Conservation (phyloP, 2,113 vertebrate genomes). For the Labeo catla region DNA sequence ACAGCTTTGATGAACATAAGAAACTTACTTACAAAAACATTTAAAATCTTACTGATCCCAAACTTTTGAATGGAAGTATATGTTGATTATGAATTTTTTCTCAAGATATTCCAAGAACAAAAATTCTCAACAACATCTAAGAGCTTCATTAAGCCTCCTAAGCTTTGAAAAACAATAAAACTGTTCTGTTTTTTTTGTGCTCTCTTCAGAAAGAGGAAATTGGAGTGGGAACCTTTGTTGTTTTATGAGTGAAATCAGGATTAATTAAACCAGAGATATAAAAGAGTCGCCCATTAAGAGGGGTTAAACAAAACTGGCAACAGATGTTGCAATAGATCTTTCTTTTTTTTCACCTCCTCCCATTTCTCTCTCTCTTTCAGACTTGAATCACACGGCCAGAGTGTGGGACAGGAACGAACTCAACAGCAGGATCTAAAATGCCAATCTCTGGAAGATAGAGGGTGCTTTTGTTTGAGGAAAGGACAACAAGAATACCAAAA, state of each 20-base stretch:
- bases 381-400: not conserved
- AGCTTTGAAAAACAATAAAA: not conserved
- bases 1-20: too few relatives aligned
- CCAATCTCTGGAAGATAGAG: constrained; percentile 29
- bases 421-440: not conserved
- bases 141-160: not conserved
- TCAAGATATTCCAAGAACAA: too few relatives aligned
- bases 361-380: constrained; percentile 38
- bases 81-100: too few relatives aligned
- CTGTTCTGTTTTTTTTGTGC: not conserved
- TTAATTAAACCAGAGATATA: not conserved
- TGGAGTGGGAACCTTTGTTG: not conserved
- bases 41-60: too few relatives aligned
- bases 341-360: constrained; percentile 16
- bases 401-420: constrained; percentile 37
- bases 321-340: constrained; percentile 41
- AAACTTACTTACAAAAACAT: too few relatives aligned
- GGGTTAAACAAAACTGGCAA: constrained; percentile 8
- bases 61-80: too few relatives aligned
- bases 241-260: not conserved
- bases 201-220: constrained; percentile 4
- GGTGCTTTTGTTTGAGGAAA: constrained; percentile 43
- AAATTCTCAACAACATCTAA: not conserved
- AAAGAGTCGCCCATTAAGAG: not conserved
- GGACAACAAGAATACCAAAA: not conserved